Evolutionary conservation across 2,113 vertebrate genomes (phyloP).

Genomic region (Thunnus maccoyii): DNA sequence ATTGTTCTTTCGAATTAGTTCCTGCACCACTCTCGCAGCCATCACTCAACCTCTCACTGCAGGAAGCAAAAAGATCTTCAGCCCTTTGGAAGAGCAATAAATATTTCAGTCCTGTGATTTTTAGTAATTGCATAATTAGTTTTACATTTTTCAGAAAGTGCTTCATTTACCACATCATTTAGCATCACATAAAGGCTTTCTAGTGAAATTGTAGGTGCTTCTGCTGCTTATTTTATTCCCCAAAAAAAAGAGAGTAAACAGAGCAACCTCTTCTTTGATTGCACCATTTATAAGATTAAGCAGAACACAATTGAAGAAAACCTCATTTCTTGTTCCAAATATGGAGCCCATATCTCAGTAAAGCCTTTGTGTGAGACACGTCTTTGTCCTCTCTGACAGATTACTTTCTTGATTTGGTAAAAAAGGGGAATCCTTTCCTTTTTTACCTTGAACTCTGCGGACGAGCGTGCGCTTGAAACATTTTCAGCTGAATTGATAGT

Average conservation of each 20-base stretch:
- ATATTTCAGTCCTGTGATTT: neutral
- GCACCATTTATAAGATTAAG: slow-evolving; percentile 33
- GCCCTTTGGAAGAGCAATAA: neutral
- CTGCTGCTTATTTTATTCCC: neutral
- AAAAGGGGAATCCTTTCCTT: slow-evolving; percentile 44
- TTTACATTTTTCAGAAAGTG: neutral
- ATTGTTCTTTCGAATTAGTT: slow-evolving; percentile 74
- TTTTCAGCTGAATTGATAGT: slow-evolving; percentile 83
- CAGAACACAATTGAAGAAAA: slow-evolving; percentile 37
- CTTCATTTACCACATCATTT: neutral
- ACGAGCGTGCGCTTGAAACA: too few relatives aligned
- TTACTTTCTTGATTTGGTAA: slow-evolving; percentile 72
- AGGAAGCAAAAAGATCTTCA: neutral
- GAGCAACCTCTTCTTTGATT: neutral
- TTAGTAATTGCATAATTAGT: neutral
- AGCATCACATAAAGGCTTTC: neutral
- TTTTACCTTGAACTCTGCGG: slow-evolving; percentile 75
- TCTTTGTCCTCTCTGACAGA: slow-evolving; percentile 72
- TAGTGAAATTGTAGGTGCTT: neutral
- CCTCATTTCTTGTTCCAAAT: slow-evolving; percentile 34
- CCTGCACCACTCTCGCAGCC: neutral
- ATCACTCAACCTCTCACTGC: slow-evolving; percentile 20
- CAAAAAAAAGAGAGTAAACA: slow-evolving; percentile 4
- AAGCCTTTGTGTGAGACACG: slow-evolving; percentile 14
- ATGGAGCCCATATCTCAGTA: neutral